Percentiles rank a stretch among this genome's conserved stretches.
Evolutionary conservation across 2,888 invertebrate genomes (phyloP).

Genomic region (Chymomyza procnemis): DNA sequence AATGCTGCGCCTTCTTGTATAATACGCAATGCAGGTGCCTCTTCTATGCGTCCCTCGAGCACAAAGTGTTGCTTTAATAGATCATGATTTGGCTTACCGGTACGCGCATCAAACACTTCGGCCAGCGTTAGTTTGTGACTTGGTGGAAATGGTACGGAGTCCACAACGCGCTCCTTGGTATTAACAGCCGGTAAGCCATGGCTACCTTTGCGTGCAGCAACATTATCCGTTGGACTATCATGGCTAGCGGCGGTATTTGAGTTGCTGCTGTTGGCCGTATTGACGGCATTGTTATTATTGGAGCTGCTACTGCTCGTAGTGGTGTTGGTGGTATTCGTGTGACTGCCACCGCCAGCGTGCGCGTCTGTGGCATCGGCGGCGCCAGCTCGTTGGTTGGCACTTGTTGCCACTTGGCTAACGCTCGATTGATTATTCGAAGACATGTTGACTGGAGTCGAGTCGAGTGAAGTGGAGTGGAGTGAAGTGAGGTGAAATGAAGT

Average conservation of each 20-base stretch:
- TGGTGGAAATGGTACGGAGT: slow-evolving; percentile 98
- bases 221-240: slow-evolving; percentile 51
- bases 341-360: slow-evolving; percentile 41
- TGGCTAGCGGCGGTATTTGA: slow-evolving; percentile 15
- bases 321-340: slow-evolving; percentile 1
- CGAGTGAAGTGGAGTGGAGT: not conserved
- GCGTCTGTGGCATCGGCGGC: slow-evolving; percentile 80
- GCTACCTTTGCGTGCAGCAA: slow-evolving; percentile 36
- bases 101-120: slow-evolving; percentile 97
- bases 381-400: slow-evolving; percentile 46
- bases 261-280: slow-evolving; percentile 31
- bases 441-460: slow-evolving; percentile 49
- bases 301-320: slow-evolving; percentile 30
- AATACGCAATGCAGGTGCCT: slow-evolving; percentile 97
- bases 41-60: slow-evolving; percentile 98
- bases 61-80: slow-evolving; percentile 99
- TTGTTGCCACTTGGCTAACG: slow-evolving; percentile 63
- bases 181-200: slow-evolving; percentile 52
- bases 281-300: slow-evolving; percentile 31
- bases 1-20: slow-evolving; percentile 97
- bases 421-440: slow-evolving; percentile 77
- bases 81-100: slow-evolving; percentile 96
- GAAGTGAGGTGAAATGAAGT: not conserved
- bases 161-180: slow-evolving; percentile 73
- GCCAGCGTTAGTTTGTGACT: slow-evolving; percentile 96